A percentile compares a stretch with the other conserved stretches of the same genome.
Conservation (phyloP, 2,797 vertebrate species). For the Coccyzus lansbergi region DNA sequence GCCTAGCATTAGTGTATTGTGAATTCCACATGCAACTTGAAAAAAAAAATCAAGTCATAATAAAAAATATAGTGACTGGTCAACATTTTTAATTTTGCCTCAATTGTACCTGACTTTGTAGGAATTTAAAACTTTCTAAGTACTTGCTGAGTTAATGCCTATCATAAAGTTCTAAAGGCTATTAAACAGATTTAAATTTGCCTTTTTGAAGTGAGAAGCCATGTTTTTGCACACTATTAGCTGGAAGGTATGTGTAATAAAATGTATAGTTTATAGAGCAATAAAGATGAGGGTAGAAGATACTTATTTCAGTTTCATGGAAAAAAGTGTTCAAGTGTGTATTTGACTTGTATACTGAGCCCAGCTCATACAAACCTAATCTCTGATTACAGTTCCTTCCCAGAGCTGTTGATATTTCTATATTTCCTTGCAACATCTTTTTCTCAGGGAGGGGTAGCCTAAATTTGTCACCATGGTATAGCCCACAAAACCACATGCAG, state of each 20-base stretch:
- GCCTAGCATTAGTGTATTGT: background rate
- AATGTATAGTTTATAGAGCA: slow-evolving; percentile 45
- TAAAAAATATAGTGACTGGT: background rate
- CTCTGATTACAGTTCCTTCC: background rate
- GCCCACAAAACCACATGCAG: fast-evolving
- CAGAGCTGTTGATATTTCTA: background rate
- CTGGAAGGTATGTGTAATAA: slow-evolving; percentile 51
- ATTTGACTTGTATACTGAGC: background rate
- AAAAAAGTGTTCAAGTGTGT: background rate
- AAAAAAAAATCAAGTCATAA: background rate
- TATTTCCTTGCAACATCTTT: background rate
- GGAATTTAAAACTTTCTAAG: slow-evolving; percentile 29
- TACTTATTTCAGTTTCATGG: background rate
- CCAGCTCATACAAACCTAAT: background rate
- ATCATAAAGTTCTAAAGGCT: slow-evolving; percentile 62
- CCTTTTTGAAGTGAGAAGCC: slow-evolving; percentile 47
- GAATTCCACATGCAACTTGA: background rate
- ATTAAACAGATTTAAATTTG: slow-evolving; percentile 61
- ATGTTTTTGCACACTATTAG: slow-evolving; percentile 60
- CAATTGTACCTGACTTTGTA: background rate
- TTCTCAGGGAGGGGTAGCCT: background rate
- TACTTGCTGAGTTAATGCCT: slow-evolving; percentile 53
- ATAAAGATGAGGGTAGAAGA: slow-evolving; percentile 23
- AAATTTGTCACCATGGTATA: background rate
- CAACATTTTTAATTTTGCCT: background rate